These are phyloP conservation scores for Toxostoma redivivum DNA, from an alignment of 2,113 vertebrate genomes.

Conservation along the genomic window DNA sequence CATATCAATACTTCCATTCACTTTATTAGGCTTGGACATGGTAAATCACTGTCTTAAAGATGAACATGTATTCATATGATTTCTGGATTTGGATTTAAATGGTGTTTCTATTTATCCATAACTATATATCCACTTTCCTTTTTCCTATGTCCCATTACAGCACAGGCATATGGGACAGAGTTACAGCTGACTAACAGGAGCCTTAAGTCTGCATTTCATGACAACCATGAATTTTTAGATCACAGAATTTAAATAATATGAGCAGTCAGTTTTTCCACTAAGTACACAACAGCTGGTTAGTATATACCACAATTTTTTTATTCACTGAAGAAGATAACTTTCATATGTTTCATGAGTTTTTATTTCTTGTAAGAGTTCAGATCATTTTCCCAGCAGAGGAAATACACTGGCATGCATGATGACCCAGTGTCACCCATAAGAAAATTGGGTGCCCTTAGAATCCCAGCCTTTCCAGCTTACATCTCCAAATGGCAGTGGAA, in stretches of 20 bases:
- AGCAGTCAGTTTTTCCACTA: neutral
- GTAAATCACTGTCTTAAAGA: neutral
- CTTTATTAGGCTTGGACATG: neutral
- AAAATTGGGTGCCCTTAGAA: neutral
- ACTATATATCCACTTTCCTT: neutral
- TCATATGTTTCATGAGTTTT: neutral
- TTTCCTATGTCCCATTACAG: neutral
- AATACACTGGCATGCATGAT: neutral
- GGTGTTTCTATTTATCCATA: neutral
- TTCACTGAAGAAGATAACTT: neutral
- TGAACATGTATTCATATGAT: neutral
- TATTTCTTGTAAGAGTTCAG: neutral
- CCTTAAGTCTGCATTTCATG: neutral
- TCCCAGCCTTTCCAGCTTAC: neutral
- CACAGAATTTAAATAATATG: neutral
- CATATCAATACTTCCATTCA: neutral
- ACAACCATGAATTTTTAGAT: neutral
- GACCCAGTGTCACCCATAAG: fast-evolving
- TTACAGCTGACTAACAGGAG: neutral
- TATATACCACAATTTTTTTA: neutral
- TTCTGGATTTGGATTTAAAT: neutral
- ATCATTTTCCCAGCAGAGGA: neutral
- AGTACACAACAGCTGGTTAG: neutral
- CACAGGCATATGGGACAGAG: neutral
- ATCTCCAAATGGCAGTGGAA: neutral